A percentile compares a stretch with the other conserved stretches of the same genome.
These are phyloP conservation scores for Neodiprion fabricii DNA, from an alignment of 1,140 invertebrate genomes.

Conservation along the genomic window DNA sequence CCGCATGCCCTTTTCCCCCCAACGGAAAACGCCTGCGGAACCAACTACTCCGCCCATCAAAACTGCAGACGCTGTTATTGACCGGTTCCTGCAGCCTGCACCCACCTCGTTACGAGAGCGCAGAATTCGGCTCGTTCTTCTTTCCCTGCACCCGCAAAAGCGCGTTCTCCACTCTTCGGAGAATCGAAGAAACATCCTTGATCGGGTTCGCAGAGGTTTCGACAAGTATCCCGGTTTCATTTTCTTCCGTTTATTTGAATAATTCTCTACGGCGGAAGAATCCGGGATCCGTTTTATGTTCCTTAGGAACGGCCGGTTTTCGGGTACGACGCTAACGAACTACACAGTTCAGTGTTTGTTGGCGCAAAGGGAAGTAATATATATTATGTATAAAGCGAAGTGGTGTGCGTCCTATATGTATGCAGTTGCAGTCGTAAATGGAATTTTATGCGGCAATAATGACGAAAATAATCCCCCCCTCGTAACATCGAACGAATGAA, in stretches of 20 bases:
- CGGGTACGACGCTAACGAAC: no score
- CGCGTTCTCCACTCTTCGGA: no score
- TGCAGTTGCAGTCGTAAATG: conserved; percentile 22
- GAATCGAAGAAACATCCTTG: no score
- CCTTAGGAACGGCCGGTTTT: no score
- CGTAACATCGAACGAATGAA: background rate
- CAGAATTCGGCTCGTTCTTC: conserved; percentile 30
- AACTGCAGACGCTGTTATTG: conserved; percentile 34
- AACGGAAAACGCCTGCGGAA: conserved; percentile 12
- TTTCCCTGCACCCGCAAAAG: no score
- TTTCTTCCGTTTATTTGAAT: no score
- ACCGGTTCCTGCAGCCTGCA: background rate
- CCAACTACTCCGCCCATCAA: conserved; percentile 6
- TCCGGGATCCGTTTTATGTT: no score
- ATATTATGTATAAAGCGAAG: background rate
- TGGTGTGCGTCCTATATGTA: background rate
- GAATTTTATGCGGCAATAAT: conserved; percentile 32
- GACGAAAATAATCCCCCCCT: conserved; percentile 24
- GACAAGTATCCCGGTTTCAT: no score
- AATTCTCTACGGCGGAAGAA: no score
- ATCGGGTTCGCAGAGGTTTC: no score
- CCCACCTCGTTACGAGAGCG: background rate
- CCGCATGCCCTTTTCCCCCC: conserved; percentile 35
- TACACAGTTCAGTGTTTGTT: no score
- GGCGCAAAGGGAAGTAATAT: no score